phyloP scores from a whole-genome alignment of 2,888 invertebrate species.

The Amitus sp. region DNA sequence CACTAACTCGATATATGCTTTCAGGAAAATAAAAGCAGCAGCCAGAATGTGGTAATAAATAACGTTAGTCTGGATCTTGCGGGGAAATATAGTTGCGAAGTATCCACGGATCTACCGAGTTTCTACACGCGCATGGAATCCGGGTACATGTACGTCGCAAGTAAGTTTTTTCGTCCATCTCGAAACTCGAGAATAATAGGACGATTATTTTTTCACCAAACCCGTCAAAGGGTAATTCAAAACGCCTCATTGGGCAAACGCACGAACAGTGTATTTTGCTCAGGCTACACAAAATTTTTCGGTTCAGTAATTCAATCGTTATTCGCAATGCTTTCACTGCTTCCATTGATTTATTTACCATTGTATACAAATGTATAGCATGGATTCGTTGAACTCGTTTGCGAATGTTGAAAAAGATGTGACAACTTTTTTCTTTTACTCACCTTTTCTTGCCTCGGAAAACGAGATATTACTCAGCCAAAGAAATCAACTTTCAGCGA shows the following conservation, averaged over 20 bases:
- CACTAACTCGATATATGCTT: conserved; percentile 33
- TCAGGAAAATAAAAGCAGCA: conserved; percentile 56
- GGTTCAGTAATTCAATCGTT: conserved; percentile 32
- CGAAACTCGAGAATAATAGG: conserved; percentile 18
- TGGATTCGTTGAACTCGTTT: conserved; percentile 24
- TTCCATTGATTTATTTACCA: conserved; percentile 33
- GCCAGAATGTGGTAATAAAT: conserved; percentile 71
- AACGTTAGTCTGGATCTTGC: conserved; percentile 77
- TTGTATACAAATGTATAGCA: conserved; percentile 25
- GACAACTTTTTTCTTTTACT: conserved; percentile 12
- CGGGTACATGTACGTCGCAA: conserved; percentile 77
- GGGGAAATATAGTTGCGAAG: conserved; percentile 80
- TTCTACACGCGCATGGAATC: conserved; percentile 76
- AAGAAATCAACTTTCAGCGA: too few species aligned
- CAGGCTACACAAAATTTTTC: conserved; percentile 25
- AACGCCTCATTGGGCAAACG: conserved; percentile 15
- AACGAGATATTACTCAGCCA: too few species aligned
- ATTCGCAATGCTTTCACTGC: conserved; percentile 34
- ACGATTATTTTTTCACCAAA: conserved; percentile 19
- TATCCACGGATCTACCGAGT: conserved; percentile 78
- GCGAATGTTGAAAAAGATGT: conserved; percentile 23
- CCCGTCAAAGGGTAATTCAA: conserved; percentile 23
- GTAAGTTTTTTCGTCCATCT: conserved; percentile 68
- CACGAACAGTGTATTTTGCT: conserved; percentile 32
- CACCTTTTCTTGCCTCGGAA: neutral